Evolutionary conservation across 1,140 invertebrate genomes (phyloP).

Genomic region (Drosophila athabasca): DNA sequence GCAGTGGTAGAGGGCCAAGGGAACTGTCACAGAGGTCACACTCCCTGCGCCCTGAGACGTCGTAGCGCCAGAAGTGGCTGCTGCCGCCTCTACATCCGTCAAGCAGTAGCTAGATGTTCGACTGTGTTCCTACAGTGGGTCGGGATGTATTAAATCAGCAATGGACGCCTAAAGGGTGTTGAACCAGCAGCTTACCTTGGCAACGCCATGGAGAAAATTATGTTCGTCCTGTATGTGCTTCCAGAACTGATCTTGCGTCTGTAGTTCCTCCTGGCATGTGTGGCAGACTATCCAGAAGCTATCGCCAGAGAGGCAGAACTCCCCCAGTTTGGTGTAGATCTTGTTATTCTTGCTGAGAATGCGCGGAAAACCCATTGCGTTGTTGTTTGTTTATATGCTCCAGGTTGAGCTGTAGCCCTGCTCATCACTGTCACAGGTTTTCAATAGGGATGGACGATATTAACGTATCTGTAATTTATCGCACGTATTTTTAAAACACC

Average conservation of each 20-base stretch:
- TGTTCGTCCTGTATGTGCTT: constrained; percentile 82
- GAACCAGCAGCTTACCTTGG: constrained; percentile 44
- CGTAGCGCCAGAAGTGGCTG: constrained; percentile 32
- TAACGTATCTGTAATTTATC: too few relatives aligned
- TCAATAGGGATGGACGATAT: too few relatives aligned
- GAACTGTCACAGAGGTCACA: constrained; percentile 56
- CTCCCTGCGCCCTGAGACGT: constrained; percentile 27
- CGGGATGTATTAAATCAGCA: not conserved
- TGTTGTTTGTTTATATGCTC: constrained; percentile 45
- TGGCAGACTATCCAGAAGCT: constrained; percentile 81
- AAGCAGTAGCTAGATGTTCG: constrained; percentile 68
- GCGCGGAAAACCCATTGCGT: constrained; percentile 82
- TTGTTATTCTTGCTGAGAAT: constrained; percentile 82
- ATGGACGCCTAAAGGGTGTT: constrained; percentile 1
- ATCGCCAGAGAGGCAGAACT: constrained; percentile 77
- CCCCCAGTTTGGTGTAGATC: constrained; percentile 79
- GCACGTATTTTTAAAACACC: too few relatives aligned
- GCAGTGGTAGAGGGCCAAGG: constrained; percentile 63
- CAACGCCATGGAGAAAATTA: constrained; percentile 76
- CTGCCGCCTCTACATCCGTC: constrained; percentile 65
- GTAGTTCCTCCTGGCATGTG: constrained; percentile 79
- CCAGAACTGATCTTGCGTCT: constrained; percentile 81
- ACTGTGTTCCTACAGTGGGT: constrained; percentile 58
- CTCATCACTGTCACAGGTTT: too few relatives aligned
- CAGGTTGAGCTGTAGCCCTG: not conserved